These are phyloP conservation scores for Thinocorus orbignyianus DNA, from an alignment of 2,113 vertebrate genomes.

Conservation along the genomic window DNA sequence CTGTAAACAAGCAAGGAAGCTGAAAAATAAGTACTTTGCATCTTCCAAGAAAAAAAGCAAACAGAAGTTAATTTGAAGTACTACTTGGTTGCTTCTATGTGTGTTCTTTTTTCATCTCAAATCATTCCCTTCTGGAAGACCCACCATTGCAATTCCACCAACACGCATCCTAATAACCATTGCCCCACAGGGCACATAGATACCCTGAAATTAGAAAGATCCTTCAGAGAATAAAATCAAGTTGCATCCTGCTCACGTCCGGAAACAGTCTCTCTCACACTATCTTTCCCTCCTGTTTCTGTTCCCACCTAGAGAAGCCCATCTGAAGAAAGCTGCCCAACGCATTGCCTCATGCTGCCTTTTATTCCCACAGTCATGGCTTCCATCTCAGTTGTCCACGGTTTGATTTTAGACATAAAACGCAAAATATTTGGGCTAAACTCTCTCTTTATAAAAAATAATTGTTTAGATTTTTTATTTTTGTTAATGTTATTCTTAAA, in stretches of 20 bases:
- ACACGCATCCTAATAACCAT: neutral
- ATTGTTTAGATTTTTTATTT: neutral
- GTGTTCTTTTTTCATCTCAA: neutral
- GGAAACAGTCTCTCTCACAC: neutral
- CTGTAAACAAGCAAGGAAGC: neutral
- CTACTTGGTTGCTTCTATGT: neutral
- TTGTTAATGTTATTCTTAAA: neutral
- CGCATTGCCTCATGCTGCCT: neutral
- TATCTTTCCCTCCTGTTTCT: neutral
- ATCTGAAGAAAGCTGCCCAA: rapidly evolving
- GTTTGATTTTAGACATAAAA: neutral
- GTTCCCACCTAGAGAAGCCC: rapidly evolving
- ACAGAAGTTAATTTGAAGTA: neutral
- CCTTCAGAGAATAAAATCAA: neutral
- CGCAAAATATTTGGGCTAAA: neutral
- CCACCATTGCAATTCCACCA: neutral
- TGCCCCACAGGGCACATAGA: too few species aligned
- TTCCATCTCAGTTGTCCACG: neutral
- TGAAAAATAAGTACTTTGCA: neutral
- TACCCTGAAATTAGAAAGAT: neutral
- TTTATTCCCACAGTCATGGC: neutral
- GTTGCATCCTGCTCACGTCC: neutral
- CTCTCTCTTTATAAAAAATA: neutral
- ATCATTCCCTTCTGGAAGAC: neutral
- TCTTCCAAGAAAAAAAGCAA: neutral